These are phyloP conservation scores for Dioctria rufipes DNA, from an alignment of 2,888 invertebrate species.

Conservation along the genomic window DNA sequence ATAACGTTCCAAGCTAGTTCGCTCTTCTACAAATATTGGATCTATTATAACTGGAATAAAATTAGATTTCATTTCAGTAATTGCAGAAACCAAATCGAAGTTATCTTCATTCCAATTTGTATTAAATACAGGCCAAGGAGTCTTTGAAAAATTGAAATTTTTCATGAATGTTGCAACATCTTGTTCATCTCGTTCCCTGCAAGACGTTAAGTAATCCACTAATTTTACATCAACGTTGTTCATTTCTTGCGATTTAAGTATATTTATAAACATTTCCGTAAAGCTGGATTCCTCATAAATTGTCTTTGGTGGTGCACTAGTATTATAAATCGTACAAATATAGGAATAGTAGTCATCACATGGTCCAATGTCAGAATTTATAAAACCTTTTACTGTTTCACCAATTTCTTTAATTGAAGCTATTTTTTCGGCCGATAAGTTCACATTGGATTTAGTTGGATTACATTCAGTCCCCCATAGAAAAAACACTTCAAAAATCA, in stretches of 20 bases:
- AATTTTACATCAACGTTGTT: background rate
- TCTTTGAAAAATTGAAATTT: background rate
- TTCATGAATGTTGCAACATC: background rate
- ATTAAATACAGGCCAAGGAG: background rate
- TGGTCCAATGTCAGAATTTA: background rate
- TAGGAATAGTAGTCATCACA: background rate
- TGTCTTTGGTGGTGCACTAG: background rate
- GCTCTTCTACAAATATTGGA: background rate
- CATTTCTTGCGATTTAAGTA: too few relatives aligned
- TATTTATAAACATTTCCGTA: too few relatives aligned
- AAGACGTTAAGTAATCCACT: background rate
- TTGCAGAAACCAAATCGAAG: background rate
- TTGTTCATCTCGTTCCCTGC: background rate
- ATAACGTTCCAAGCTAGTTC: background rate
- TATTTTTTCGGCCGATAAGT: background rate
- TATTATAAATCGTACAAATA: background rate
- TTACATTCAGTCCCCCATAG: background rate
- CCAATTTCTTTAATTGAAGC: background rate
- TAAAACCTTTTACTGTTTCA: background rate
- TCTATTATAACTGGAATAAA: background rate
- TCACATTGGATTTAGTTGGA: background rate
- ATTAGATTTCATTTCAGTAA: background rate
- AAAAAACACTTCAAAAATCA: too few relatives aligned
- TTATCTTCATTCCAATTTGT: background rate
- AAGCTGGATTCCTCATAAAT: too few relatives aligned